phyloP scores from a whole-genome alignment of 2,113 vertebrate genomes.

The Ctenodactylus gundi region DNA sequence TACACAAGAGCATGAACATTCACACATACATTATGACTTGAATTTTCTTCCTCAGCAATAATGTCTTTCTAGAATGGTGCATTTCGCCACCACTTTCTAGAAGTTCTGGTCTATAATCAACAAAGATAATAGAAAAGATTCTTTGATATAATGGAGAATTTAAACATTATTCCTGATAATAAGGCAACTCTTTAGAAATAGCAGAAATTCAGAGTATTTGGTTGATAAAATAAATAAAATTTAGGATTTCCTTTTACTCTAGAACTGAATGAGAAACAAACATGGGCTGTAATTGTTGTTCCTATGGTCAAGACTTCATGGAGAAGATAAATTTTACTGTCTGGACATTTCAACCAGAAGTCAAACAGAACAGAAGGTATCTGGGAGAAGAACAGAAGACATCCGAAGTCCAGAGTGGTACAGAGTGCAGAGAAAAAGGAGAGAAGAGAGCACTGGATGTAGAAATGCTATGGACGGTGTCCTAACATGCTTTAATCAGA shows the following conservation, averaged over 20 bases:
- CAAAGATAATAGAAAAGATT: not conserved
- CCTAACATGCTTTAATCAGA: not conserved
- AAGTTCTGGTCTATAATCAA: not conserved
- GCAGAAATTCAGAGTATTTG: not conserved
- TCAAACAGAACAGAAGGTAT: not conserved
- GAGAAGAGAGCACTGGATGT: fast-evolving
- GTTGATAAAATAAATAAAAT: not conserved
- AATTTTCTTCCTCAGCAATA: not conserved
- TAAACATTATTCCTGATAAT: not conserved
- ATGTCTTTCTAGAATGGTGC: not conserved
- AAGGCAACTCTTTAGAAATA: not conserved
- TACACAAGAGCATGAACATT: not conserved
- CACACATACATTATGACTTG: fast-evolving
- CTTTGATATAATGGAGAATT: not conserved
- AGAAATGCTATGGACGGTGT: fast-evolving
- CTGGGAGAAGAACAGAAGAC: not conserved
- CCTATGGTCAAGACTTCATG: not conserved
- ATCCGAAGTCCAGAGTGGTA: not conserved
- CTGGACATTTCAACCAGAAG: not conserved
- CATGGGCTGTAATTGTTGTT: not conserved
- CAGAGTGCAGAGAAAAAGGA: not conserved
- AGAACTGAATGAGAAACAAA: not conserved
- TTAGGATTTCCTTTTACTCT: not conserved
- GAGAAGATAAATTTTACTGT: not conserved
- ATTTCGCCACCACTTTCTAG: not conserved